These are phyloP conservation scores for Pocota personata DNA, from an alignment of 2,888 invertebrate species.

Conservation along the genomic window DNA sequence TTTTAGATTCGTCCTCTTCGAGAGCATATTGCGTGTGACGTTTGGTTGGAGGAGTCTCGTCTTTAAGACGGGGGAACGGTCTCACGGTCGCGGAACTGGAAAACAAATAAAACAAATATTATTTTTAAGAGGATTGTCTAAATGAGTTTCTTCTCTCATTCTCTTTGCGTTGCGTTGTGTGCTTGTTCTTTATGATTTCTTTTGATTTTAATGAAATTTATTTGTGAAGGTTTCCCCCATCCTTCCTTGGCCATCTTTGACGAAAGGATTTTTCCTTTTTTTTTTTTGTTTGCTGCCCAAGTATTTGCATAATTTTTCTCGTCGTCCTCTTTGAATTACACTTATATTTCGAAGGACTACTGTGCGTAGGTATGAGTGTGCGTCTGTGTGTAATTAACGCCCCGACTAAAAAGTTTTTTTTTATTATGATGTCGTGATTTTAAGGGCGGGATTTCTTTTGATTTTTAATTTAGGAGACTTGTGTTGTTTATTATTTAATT, in stretches of 20 bases:
- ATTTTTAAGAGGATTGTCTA: conserved; percentile 74
- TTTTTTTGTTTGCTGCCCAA: not conserved
- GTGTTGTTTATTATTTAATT: conserved; percentile 50
- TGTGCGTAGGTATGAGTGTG: conserved; percentile 11
- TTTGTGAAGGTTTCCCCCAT: conserved; percentile 41
- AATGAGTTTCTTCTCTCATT: conserved; percentile 69
- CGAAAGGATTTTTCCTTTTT: conserved; percentile 67
- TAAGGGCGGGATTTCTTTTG: conserved; percentile 70
- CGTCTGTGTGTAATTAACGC: conserved; percentile 72
- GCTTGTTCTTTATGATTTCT: conserved; percentile 63
- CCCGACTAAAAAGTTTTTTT: conserved; percentile 36
- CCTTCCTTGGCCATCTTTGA: conserved; percentile 28
- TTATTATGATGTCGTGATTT: conserved; percentile 59
- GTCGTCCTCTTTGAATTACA: conserved; percentile 69
- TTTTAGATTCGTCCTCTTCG: conserved; percentile 13
- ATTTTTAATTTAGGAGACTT: conserved; percentile 68
- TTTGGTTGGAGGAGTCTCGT: conserved; percentile 27
- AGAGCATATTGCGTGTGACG: conserved; percentile 67
- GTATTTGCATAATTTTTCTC: conserved; percentile 71
- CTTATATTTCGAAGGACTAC: conserved; percentile 61
- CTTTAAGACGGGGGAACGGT: conserved; percentile 11
- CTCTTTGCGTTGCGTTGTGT: conserved; percentile 10
- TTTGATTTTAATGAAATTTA: conserved; percentile 74
- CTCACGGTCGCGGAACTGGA: conserved; percentile 60
- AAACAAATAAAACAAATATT: conserved; percentile 73